Evolutionary conservation across 1,140 invertebrate genomes (phyloP), one percentile per base, ranked within the genome.

Genomic region (Orussus abietinus): DNA sequence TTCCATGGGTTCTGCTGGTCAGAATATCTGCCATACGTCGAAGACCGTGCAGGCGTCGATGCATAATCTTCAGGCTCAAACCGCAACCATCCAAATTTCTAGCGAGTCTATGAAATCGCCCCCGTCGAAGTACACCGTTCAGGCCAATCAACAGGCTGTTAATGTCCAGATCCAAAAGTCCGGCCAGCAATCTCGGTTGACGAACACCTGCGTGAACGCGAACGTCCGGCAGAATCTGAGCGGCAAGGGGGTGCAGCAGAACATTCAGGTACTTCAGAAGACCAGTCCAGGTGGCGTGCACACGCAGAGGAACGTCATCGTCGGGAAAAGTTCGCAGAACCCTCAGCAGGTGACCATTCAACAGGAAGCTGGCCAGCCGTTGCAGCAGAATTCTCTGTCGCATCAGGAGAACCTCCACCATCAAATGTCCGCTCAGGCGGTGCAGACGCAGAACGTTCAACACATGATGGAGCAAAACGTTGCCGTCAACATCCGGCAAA

Each of bases 391-490:
- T 49, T 5, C 53, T 9, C 21, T 51, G 3, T 47, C 57, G n/a
- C 55, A 59, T 33, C 60, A 59, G 35, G 53, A 63, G 21, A 64
- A 64, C 43, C 47, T 62, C n/a, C 47, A 48, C 2, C 62, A 66
- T 20, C 64, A 71, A 32, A 62, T 71, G 28, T 64, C 67, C 2
- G 54, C 65, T 3, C 67, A 73, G 40, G 62, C 60, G 1, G 58
- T 72, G 3, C 70, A 72, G 36, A 60, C 59, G 4, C 57, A 72
- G 39, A 72, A 72, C 38, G 54, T 66, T 10, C 69, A 73, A 33
- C 61, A 70, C 15, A 59, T 69, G 10, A 64, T 69, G 18, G 65
- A 72, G 29, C 69, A 69, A 26, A 67, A 57, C 52, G 32, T 65
- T 25, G n/a, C 20, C 62, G 64, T 33, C 28, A 65, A 60, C 37